phyloP scores from a whole-genome alignment of 2,113 vertebrate species.

The Baryphthengus martii region DNA sequence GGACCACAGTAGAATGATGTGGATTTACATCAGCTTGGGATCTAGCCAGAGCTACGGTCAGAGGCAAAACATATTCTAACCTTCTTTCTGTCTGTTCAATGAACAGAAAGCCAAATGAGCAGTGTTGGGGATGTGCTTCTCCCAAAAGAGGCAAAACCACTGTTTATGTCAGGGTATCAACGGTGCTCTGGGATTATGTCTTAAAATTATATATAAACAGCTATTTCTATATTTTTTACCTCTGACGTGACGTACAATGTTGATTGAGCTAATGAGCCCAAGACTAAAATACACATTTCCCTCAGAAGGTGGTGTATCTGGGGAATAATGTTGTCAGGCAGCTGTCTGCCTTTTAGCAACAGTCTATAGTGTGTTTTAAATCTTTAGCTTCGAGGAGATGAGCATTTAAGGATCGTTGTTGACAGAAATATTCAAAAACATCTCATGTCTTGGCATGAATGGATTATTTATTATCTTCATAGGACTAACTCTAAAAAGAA shows the following conservation, averaged over 20 bases:
- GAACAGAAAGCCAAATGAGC: neutral
- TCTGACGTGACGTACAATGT: neutral
- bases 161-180: neutral
- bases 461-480: neutral
- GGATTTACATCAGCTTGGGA: neutral
- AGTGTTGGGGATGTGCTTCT: neutral
- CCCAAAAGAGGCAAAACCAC: neutral
- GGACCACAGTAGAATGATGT: accelerated
- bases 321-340: neutral
- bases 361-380: neutral
- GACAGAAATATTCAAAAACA: neutral
- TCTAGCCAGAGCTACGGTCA: neutral
- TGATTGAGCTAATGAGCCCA: neutral
- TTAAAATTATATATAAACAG: neutral
- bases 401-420: neutral
- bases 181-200: neutral
- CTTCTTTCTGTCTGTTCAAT: neutral
- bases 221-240: neutral
- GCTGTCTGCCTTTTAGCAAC: neutral
- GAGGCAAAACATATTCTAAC: neutral
- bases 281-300: neutral
- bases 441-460: neutral
- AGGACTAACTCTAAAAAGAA: neutral
- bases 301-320: neutral
- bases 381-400: neutral